phyloP scores from a whole-genome alignment of 1,140 invertebrate genomes.

The Drosophila truncata region DNA sequence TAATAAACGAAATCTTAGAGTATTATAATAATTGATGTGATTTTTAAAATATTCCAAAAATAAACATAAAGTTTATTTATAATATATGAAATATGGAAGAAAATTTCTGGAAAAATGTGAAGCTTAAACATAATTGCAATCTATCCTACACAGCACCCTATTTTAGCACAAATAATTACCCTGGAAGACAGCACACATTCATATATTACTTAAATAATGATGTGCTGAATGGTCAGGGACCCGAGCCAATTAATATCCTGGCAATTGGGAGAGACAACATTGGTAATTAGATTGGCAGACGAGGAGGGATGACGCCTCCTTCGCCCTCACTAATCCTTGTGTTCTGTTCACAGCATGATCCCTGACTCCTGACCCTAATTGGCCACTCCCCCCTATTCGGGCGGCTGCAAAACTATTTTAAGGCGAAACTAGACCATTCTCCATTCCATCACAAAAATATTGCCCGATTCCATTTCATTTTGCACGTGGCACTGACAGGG shows the following conservation, averaged over 20 bases:
- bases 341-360: slow-evolving; percentile 17
- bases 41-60: too few relatives aligned
- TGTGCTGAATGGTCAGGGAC: slow-evolving; percentile 32
- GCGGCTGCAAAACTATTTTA: slow-evolving; percentile 21
- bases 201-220: slow-evolving; percentile 37
- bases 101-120: too few relatives aligned
- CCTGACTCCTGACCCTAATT: slow-evolving; percentile 31
- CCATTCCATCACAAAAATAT: neutral
- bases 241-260: slow-evolving; percentile 25
- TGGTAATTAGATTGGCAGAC: slow-evolving; percentile 54
- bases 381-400: slow-evolving; percentile 22
- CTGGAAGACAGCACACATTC: neutral
- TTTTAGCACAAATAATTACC: neutral
- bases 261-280: slow-evolving; percentile 22
- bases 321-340: slow-evolving; percentile 1
- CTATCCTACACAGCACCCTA: neutral
- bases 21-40: too few relatives aligned
- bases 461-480: neutral
- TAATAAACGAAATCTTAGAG: too few relatives aligned
- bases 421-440: slow-evolving; percentile 10
- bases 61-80: too few relatives aligned
- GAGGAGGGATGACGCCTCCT: slow-evolving; percentile 10
- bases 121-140: too few relatives aligned
- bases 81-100: neutral
- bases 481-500: slow-evolving; percentile 26